phyloP scores from a whole-genome alignment of 2,113 vertebrate genomes.

The Theristicus caerulescens region DNA sequence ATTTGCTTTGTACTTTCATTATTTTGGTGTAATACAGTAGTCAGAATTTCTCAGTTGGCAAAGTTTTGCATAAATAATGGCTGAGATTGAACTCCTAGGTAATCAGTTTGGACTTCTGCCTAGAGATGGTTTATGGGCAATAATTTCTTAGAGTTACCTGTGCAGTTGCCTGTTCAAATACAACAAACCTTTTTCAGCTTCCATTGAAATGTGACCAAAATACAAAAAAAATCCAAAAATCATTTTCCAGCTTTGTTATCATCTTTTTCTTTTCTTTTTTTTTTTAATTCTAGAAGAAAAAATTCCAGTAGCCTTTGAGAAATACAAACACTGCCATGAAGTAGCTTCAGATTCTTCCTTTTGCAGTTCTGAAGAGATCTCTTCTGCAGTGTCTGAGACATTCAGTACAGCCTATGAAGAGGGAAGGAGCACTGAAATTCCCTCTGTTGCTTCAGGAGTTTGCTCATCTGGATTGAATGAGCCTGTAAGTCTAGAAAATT shows the following conservation, averaged over 20 bases:
- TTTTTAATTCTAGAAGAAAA: neutral
- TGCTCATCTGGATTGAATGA: neutral
- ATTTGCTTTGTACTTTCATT: neutral
- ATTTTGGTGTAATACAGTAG: neutral
- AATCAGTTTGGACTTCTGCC: neutral
- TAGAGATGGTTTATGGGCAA: neutral
- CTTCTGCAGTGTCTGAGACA: neutral
- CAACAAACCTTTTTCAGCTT: neutral
- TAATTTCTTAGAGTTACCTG: neutral
- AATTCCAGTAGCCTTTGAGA: neutral
- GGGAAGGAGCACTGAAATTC: conserved; percentile 11
- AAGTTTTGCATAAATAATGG: neutral
- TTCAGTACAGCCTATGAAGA: conserved; percentile 42
- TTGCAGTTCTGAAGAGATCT: conserved; percentile 14
- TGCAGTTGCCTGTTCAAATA: neutral
- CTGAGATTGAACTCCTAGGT: neutral
- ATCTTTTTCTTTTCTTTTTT: neutral
- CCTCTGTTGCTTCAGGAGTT: neutral
- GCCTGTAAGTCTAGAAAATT: conserved; percentile 47
- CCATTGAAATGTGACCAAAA: neutral
- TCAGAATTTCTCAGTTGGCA: neutral
- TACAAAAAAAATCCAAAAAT: neutral
- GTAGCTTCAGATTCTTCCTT: conserved; percentile 13
- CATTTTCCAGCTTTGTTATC: neutral
- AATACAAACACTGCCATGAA: conserved; percentile 19